Evolutionary conservation across 2,888 invertebrate species (phyloP).

Genomic region (Leptogaster cylindrica): DNA sequence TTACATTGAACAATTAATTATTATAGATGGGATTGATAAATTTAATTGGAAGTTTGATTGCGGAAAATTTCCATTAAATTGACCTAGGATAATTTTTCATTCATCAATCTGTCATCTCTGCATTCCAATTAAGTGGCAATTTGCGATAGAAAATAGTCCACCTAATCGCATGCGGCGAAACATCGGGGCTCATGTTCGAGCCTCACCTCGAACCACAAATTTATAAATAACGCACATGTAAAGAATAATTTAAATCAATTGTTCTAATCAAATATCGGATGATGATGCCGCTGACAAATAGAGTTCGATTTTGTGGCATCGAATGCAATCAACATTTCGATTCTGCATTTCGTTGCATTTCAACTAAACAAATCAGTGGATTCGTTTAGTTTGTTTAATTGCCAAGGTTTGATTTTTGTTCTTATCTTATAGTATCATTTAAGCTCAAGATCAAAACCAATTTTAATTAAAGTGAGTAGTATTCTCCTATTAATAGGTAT

Average conservation of each 20-base stretch:
- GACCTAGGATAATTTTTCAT: conserved; percentile 21
- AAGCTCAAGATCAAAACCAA: no score
- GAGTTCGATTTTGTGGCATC: no score
- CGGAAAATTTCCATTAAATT: conserved; percentile 28
- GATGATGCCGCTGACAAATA: no score
- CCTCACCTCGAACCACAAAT: conserved; percentile 4
- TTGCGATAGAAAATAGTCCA: not conserved
- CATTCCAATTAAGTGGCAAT: conserved; percentile 17
- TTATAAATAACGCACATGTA: not conserved
- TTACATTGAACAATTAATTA: conserved; percentile 8
- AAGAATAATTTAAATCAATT: not conserved
- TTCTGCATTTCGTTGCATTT: no score
- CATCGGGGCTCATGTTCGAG: not conserved
- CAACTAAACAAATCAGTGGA: no score
- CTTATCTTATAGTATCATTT: no score
- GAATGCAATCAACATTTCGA: no score
- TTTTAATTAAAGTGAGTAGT: no score
- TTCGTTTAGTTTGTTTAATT: no score
- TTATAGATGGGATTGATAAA: conserved; percentile 7
- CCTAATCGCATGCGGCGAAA: not conserved
- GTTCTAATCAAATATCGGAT: no score
- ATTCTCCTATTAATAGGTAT: no score
- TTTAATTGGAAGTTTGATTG: conserved; percentile 26
- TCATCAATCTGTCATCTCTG: conserved; percentile 19
- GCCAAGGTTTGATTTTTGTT: no score